Percentiles rank a stretch among this genome's conserved stretches.
These are phyloP conservation scores for Vulpes vulpes DNA, from an alignment of 2,113 vertebrate species.

Conservation along the genomic window DNA sequence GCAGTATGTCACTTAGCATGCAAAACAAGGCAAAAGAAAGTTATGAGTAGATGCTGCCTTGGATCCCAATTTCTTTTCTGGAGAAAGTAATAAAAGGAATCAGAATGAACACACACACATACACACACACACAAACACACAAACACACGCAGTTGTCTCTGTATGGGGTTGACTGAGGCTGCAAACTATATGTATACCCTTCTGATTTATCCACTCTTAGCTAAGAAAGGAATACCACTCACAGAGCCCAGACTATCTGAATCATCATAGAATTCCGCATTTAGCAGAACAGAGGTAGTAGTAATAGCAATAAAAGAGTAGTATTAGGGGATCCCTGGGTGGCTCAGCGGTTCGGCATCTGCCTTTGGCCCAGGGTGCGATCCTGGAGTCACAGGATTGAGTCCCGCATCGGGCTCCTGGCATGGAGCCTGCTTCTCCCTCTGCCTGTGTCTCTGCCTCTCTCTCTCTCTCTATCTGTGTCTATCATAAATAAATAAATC, in stretches of 20 bases:
- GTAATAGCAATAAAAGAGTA: not conserved
- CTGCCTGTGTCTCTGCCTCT: too few relatives aligned
- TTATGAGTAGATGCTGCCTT: not conserved
- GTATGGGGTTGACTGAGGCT: not conserved
- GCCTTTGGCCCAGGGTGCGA: too few relatives aligned
- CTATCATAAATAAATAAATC: too few relatives aligned
- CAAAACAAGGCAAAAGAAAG: not conserved
- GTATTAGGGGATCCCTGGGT: not conserved
- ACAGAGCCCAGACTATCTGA: not conserved
- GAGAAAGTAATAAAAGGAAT: constrained; percentile 40
- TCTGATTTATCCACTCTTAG: not conserved
- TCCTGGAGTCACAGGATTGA: too few relatives aligned
- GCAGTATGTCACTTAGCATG: not conserved
- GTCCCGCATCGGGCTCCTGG: too few relatives aligned
- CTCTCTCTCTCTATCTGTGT: too few relatives aligned
- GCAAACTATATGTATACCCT: not conserved
- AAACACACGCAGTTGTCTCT: not conserved
- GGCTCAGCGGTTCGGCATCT: too few relatives aligned
- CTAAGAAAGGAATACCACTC: not conserved
- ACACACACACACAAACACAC: not conserved
- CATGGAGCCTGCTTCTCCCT: too few relatives aligned
- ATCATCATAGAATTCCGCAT: not conserved
- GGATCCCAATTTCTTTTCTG: not conserved
- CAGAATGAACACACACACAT: not conserved
- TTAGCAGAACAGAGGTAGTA: not conserved